These are phyloP conservation scores for Thereva unica DNA, from an alignment of 2,888 invertebrate genomes.

Conservation along the genomic window DNA sequence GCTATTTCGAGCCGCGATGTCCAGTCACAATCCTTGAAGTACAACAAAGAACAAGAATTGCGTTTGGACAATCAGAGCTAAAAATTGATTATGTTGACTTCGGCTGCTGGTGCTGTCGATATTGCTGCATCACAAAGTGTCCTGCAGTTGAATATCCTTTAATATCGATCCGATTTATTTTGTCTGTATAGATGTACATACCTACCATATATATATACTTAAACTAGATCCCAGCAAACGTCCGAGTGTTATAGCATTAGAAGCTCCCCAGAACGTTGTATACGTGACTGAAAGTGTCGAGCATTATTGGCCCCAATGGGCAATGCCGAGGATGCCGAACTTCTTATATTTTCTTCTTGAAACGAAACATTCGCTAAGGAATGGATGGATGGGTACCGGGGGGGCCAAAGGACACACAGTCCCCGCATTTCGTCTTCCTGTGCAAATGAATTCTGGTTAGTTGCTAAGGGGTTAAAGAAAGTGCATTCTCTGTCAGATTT, in stretches of 20 bases:
- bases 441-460: conserved; percentile 19
- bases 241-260: conserved; percentile 13
- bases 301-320: conserved; percentile 19
- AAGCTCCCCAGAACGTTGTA: background rate
- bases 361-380: conserved; percentile 3
- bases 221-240: background rate
- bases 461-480: conserved; percentile 25
- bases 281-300: conserved; percentile 23
- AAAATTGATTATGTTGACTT: conserved; percentile 52
- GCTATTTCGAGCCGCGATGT: conserved; percentile 59
- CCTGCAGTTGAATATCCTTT: conserved; percentile 9
- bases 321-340: conserved; percentile 7
- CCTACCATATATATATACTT: no score
- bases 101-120: conserved; percentile 32
- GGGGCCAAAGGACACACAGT: conserved; percentile 5
- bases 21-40: conserved; percentile 59
- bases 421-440: background rate
- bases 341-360: background rate
- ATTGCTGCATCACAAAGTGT: background rate
- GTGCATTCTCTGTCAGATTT: conserved; percentile 23
- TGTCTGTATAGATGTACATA: background rate
- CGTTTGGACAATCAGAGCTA: conserved; percentile 61
- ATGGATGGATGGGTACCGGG: no score
- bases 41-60: conserved; percentile 58
- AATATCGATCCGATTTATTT: conserved; percentile 4